phyloP scores from a whole-genome alignment of 2,113 vertebrate genomes.

The Boulengeromyrus knoepffleri region DNA sequence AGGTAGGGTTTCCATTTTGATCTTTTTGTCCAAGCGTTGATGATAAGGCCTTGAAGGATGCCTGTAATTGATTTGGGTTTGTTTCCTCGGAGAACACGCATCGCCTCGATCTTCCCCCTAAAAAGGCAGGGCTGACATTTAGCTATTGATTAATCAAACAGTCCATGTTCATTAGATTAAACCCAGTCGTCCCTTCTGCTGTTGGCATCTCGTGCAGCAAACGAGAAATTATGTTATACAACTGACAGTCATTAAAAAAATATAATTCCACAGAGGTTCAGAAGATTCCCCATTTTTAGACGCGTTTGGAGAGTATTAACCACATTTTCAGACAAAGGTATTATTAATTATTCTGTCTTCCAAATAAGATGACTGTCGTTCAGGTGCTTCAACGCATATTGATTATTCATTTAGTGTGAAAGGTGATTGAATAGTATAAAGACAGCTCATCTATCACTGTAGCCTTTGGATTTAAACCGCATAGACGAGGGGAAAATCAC shows the following conservation, averaged over 20 bases:
- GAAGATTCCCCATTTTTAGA: neutral
- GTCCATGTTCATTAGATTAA: constrained; percentile 11
- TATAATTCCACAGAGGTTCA: neutral
- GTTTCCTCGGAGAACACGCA: constrained; percentile 1
- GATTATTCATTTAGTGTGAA: constrained; percentile 1
- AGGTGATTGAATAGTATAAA: neutral
- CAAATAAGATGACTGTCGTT: neutral
- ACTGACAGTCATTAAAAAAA: neutral
- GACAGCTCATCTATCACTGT: neutral
- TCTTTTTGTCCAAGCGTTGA: neutral
- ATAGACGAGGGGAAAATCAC: neutral
- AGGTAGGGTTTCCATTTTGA: neutral
- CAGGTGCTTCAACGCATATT: neutral
- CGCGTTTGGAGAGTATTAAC: neutral
- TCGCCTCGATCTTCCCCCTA: neutral
- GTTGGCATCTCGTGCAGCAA: neutral
- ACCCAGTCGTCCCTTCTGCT: neutral
- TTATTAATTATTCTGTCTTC: neutral
- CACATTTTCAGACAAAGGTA: neutral
- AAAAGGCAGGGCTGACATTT: constrained; percentile 11
- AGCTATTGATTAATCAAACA: constrained; percentile 14
- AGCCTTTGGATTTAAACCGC: neutral
- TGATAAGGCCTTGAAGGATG: neutral
- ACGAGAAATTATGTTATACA: neutral
- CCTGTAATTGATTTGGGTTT: constrained; percentile 8